Evolutionary conservation across 2,888 invertebrate species (phyloP), one percentile per base, ranked within the genome.

Genomic region (Branchipolynoe longqiensis): DNA sequence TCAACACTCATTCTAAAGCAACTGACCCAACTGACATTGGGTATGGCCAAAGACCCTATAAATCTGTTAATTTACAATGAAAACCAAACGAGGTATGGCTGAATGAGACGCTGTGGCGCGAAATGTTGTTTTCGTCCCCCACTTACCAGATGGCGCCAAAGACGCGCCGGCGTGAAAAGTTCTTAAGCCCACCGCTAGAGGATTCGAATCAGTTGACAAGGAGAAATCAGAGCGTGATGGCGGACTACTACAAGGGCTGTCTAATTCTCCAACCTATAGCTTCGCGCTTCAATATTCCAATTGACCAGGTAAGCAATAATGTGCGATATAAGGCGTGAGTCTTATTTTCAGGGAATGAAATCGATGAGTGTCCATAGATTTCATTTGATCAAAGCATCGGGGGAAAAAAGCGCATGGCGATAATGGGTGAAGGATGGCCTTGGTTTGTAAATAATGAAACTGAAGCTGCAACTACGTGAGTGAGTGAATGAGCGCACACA

Each of bases 391-490:
- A 28, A 62, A 8, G n/a, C n/a, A n/a, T n/a, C 28, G 8, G n/a
- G n/a, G 62, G 6, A 12, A 22, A 28, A 62, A 25, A 28, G 12
- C 25, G 6, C 8, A 6, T 12, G 28, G 62, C 62, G 62, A 62
- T 62, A 62, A 62, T 62, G 62, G 62, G n/a, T 25, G 62, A 28
- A 62, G 62, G 62, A 25, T 62, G n/a, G 25, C 28, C n/a, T n/a
- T n/a, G n/a, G n/a, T n/a, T n/a, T n/a, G n/a, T n/a, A n/a, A n/a
- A n/a, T n/a, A n/a, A n/a, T n/a, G n/a, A n/a, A n/a, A n/a, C n/a
- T n/a, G n/a, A n/a, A n/a, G n/a, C n/a, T n/a, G n/a, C n/a, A n/a
- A n/a, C n/a, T n/a, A n/a, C n/a, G n/a, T n/a, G n/a, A n/a, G n/a
- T n/a, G n/a, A n/a, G n/a, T n/a, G n/a, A n/a, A n/a, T n/a, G n/a